Evolutionary conservation across 2,113 vertebrate genomes (phyloP).

Genomic region (Embiotoca jacksoni): DNA sequence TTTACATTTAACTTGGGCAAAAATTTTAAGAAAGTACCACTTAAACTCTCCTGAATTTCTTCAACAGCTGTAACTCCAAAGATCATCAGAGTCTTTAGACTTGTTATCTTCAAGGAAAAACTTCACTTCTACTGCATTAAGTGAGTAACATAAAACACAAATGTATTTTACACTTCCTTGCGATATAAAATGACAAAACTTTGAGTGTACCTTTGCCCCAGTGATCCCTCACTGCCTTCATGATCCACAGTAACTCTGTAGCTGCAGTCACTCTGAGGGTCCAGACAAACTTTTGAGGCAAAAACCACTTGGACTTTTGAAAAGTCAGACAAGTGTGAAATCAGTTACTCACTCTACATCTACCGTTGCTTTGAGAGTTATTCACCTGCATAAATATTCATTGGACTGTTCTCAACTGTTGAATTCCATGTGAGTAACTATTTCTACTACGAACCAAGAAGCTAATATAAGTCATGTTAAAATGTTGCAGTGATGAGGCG

Average conservation of each 20-base stretch:
- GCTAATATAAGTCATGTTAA: conserved; percentile 47
- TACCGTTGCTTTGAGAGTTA: conserved; percentile 42
- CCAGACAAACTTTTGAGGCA: conserved; percentile 5
- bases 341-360: conserved; percentile 53
- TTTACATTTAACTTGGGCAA: conserved; percentile 41
- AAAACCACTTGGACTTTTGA: conserved; percentile 48
- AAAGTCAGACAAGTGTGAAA: conserved; percentile 49
- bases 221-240: neutral
- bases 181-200: neutral
- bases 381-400: conserved; percentile 62
- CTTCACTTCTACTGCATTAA: neutral
- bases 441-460: conserved; percentile 44
- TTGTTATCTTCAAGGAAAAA: neutral
- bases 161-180: neutral
- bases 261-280: conserved; percentile 16
- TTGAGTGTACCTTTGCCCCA: neutral
- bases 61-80: conserved; percentile 21
- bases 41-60: conserved; percentile 18
- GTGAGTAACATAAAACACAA: neutral
- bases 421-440: conserved; percentile 42
- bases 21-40: conserved; percentile 21
- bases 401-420: conserved; percentile 30
- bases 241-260: neutral
- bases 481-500: conserved; percentile 45
- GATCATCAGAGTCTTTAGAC: neutral